These are phyloP conservation scores for Ophion obscuratus DNA, from an alignment of 2,888 invertebrate species.

Conservation along the genomic window DNA sequence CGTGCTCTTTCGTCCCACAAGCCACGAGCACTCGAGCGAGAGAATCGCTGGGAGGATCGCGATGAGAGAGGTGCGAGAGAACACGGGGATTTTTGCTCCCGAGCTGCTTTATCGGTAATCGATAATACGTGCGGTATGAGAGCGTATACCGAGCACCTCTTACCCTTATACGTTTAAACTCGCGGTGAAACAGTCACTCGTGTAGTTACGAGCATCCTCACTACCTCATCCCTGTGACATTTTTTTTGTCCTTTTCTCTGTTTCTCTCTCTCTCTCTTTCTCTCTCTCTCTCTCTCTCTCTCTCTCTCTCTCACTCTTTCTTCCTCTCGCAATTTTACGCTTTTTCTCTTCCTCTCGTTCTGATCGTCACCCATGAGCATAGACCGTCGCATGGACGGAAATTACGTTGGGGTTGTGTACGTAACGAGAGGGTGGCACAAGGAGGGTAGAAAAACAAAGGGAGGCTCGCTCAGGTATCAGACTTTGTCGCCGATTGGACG, in stretches of 20 bases:
- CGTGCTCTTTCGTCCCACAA: background rate
- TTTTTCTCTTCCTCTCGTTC: slow-evolving; percentile 3
- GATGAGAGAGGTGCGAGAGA: slow-evolving; percentile 61
- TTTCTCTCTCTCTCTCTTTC: background rate
- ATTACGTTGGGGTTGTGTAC: slow-evolving; percentile 48
- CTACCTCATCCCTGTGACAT: background rate
- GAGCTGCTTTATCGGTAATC: slow-evolving; percentile 66
- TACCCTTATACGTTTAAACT: slow-evolving; percentile 32
- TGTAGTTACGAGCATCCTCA: slow-evolving; percentile 47
- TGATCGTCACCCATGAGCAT: slow-evolving; percentile 14
- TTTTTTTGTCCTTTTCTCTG: background rate
- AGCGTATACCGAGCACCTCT: background rate
- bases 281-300: slow-evolving; percentile 4
- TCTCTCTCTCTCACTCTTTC: background rate
- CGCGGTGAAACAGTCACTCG: slow-evolving; percentile 63
- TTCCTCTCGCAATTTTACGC: slow-evolving; percentile 1
- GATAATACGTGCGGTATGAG: slow-evolving; percentile 64
- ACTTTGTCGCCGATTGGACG: background rate
- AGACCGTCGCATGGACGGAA: slow-evolving; percentile 57
- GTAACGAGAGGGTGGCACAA: slow-evolving; percentile 1
- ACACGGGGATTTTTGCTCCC: slow-evolving; percentile 67
- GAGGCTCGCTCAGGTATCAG: background rate
- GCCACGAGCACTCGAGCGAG: slow-evolving; percentile 61
- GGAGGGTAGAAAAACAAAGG: slow-evolving; percentile 35
- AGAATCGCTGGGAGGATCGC: slow-evolving; percentile 52